A percentile compares a stretch with the other conserved stretches of the same genome.
phyloP scores from a whole-genome alignment of 1,140 invertebrate species.

The Drosophila busckii region DNA sequence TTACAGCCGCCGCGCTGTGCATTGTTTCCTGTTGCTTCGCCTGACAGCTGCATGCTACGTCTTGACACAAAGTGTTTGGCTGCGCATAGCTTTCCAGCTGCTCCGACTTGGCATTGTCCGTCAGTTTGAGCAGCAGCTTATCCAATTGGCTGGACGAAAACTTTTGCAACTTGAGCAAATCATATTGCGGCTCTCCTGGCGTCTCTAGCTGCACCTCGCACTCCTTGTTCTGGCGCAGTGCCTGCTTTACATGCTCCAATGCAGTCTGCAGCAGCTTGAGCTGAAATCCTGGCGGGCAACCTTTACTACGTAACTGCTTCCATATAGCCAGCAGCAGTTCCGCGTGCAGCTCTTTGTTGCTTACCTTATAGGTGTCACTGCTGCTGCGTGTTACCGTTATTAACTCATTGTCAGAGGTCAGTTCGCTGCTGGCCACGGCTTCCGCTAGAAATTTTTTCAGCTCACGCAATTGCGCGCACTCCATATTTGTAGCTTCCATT shows the following conservation, averaged over 20 bases:
- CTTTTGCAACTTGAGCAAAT: constrained; percentile 70
- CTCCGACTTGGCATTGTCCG: constrained; percentile 55
- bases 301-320: constrained; percentile 33
- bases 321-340: constrained; percentile 58
- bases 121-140: constrained; percentile 50
- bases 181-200: constrained; percentile 42
- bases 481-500: constrained; percentile 24
- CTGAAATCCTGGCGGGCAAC: constrained; percentile 56
- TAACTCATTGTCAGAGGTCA: constrained; percentile 27
- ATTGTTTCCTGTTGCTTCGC: not conserved
- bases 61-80: constrained; percentile 12
- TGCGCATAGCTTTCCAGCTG: constrained; percentile 48
- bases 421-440: constrained; percentile 16
- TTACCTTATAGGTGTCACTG: constrained; percentile 65
- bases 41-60: not conserved
- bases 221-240: constrained; percentile 55
- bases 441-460: constrained; percentile 52
- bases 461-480: constrained; percentile 49
- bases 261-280: constrained; percentile 41
- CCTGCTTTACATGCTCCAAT: constrained; percentile 38
- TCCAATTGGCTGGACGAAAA: constrained; percentile 49
- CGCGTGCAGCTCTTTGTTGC: constrained; percentile 44
- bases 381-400: constrained; percentile 49
- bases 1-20: constrained; percentile 37
- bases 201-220: constrained; percentile 43